These are phyloP conservation scores for Sinotaia quadrata DNA, from an alignment of 2,888 invertebrate genomes.

Conservation along the genomic window DNA sequence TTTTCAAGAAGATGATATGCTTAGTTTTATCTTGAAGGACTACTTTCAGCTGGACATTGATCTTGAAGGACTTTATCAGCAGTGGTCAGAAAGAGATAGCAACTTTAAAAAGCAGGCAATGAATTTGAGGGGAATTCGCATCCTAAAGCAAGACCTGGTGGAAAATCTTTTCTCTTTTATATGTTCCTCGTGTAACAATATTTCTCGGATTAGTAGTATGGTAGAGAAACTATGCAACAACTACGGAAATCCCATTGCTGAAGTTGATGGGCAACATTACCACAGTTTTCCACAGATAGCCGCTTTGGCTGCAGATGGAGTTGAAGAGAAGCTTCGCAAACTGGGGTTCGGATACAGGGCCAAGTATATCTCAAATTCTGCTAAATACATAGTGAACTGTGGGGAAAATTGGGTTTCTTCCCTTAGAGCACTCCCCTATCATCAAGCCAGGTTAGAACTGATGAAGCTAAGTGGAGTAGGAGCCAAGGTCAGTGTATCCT, in stretches of 20 bases:
- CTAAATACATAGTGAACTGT: slow-evolving; percentile 78
- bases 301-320: slow-evolving; percentile 72
- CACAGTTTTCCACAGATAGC: slow-evolving; percentile 83
- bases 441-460: slow-evolving; percentile 82
- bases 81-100: slow-evolving; percentile 84
- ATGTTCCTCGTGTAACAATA: slow-evolving; percentile 97
- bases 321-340: slow-evolving; percentile 82
- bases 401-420: slow-evolving; percentile 80
- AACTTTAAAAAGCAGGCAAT: slow-evolving; percentile 81
- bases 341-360: slow-evolving; percentile 79
- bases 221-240: slow-evolving; percentile 87
- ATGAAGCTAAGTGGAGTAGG: slow-evolving; percentile 91
- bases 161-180: slow-evolving; percentile 97
- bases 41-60: slow-evolving; percentile 87
- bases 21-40: slow-evolving; percentile 76
- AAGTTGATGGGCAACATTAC: slow-evolving; percentile 78
- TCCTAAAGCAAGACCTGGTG: slow-evolving; percentile 89
- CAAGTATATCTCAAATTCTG: slow-evolving; percentile 66
- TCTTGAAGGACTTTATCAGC: slow-evolving; percentile 80
- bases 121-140: slow-evolving; percentile 86
- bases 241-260: slow-evolving; percentile 85
- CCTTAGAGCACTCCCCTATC: slow-evolving; percentile 78
- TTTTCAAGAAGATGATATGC: no score
- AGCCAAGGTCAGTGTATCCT: slow-evolving; percentile 84
- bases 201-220: slow-evolving; percentile 89